Percentiles rank a stretch among this genome's conserved stretches.
Evolutionary conservation across 2,113 vertebrate species (phyloP).

Genomic region (Chamaea fasciata): DNA sequence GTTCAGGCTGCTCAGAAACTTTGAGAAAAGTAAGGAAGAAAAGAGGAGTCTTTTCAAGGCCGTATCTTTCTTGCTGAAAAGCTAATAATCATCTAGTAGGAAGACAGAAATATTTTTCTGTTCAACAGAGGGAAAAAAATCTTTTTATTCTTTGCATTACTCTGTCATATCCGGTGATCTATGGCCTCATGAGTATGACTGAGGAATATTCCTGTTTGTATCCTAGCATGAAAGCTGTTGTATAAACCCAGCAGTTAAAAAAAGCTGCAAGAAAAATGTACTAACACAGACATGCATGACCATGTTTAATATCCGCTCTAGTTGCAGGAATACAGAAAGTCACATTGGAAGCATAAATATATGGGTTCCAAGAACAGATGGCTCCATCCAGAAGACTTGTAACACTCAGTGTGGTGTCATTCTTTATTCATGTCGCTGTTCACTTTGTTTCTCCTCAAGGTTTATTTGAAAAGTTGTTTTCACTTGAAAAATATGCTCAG

Average conservation of each 20-base stretch:
- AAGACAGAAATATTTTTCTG: background rate
- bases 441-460: conserved; percentile 50
- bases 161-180: background rate
- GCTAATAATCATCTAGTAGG: background rate
- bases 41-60: background rate
- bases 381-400: conserved; percentile 28
- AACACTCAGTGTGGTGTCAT: conserved; percentile 10
- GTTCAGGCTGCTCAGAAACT: background rate
- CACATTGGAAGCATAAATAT: conserved; percentile 4
- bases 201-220: background rate
- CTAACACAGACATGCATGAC: background rate
- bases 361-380: conserved; percentile 14
- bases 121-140: background rate
- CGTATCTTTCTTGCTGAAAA: background rate
- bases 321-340: background rate
- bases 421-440: conserved; percentile 59
- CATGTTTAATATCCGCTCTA: background rate
- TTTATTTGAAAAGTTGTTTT: conserved; percentile 69
- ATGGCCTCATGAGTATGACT: background rate
- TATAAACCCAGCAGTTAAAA: background rate
- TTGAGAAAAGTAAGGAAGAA: background rate
- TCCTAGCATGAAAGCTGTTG: background rate
- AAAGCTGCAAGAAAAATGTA: background rate
- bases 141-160: background rate
- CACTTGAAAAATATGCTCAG: conserved; percentile 53